phyloP scores from a whole-genome alignment of 2,888 invertebrate species.

The Amorpha juglandis region DNA sequence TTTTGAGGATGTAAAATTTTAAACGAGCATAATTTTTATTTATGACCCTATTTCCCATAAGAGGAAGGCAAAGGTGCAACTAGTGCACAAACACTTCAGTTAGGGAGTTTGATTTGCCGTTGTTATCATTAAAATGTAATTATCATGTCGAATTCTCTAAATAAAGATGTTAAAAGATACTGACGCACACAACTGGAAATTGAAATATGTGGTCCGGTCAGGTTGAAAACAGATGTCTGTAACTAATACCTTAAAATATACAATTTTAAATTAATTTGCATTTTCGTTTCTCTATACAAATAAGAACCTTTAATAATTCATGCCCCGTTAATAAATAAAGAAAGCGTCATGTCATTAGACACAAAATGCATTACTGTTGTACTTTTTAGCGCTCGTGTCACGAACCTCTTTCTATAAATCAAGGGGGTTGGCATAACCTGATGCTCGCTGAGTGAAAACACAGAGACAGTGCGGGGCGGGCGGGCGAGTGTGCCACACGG shows the following conservation, averaged over 20 bases:
- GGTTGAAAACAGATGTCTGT: no score
- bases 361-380: slow-evolving; percentile 63
- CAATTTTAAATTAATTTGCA: not conserved
- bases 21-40: not conserved
- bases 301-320: not conserved
- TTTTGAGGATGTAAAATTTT: not conserved
- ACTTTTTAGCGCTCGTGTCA: slow-evolving; percentile 68
- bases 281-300: not conserved
- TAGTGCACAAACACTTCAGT: not conserved
- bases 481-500: slow-evolving; percentile 59
- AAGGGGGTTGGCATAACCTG: slow-evolving; percentile 58
- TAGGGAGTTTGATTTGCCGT: not conserved
- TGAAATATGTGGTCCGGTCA: no score
- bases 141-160: no score
- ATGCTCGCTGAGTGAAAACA: slow-evolving; percentile 42
- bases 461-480: slow-evolving; percentile 68
- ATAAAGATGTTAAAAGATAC: no score
- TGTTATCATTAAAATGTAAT: not conserved
- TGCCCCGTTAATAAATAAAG: slow-evolving; percentile 35
- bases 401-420: slow-evolving; percentile 63
- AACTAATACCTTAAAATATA: not conserved
- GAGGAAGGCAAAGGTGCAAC: not conserved
- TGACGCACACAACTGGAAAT: no score
- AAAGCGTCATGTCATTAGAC: slow-evolving; percentile 54
- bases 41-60: not conserved